Evolutionary conservation across 2,113 vertebrate genomes (phyloP).

Genomic region (Pitta sordida): DNA sequence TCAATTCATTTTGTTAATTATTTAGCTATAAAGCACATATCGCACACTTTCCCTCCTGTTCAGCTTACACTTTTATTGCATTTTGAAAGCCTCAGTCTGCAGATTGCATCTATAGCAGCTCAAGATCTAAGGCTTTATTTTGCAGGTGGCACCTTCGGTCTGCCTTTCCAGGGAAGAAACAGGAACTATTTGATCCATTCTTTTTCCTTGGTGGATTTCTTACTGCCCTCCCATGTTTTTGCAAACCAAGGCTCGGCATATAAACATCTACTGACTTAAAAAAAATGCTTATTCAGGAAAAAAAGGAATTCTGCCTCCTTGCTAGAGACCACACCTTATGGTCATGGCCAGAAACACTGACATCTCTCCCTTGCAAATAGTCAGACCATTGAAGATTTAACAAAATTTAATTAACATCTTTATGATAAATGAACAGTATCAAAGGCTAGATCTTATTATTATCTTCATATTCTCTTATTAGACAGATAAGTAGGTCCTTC

Average conservation of each 20-base stretch:
- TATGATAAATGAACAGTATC: neutral
- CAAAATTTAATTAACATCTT: slow-evolving; percentile 15
- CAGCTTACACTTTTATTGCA: neutral
- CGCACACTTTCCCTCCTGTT: neutral
- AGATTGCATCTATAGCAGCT: neutral
- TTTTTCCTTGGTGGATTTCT: neutral
- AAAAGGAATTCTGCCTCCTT: neutral
- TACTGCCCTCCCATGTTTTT: neutral
- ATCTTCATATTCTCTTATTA: neutral
- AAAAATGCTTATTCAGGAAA: neutral
- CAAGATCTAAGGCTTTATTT: neutral
- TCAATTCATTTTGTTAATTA: slow-evolving; percentile 46
- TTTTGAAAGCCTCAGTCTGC: neutral
- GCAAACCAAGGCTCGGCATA: neutral
- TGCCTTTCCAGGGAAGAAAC: neutral
- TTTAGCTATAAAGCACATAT: slow-evolving; percentile 14
- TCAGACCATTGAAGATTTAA: neutral
- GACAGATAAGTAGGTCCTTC: neutral
- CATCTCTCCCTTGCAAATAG: neutral
- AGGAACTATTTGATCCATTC: neutral
- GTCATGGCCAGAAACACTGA: neutral
- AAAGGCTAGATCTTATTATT: neutral
- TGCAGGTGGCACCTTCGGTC: neutral
- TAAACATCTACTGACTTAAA: neutral
- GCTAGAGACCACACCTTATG: neutral